Evolutionary conservation across 2,113 vertebrate species (phyloP), one percentile per base, ranked within the genome.

Genomic region (Rhodinocichla rosea): DNA sequence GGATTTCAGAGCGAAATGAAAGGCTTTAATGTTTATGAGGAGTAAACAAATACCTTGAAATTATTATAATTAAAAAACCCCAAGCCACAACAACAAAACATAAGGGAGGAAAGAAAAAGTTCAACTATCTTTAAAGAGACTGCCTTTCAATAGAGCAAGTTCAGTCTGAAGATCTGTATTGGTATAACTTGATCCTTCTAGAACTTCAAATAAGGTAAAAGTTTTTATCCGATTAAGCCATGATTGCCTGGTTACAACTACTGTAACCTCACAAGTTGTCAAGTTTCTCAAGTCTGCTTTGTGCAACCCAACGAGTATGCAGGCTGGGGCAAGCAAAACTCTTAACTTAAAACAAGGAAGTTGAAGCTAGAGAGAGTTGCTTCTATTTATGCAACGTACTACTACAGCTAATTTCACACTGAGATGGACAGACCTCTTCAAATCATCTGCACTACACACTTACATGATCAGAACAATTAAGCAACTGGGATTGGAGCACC

Each of bases 1-100:
- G 37, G 37, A 84, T 68, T 85, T 55, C 33, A 69, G 37, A 90
- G 37, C 79, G 14, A 87, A 84, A 91, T 37, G 24, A 84, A 92
- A 84, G 40, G 27, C 49, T 75, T 84, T 55, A 75, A 60, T 53
- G n/a, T 59, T 91, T 81, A 45, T 24, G 12, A 73, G 11, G 24
- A 77, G 10, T 44, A 32, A 94, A 55, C 4, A 53, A 82, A 60
- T 79, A 63, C 44, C 47, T 79, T 79, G 6, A 71, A 77, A 68
- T 44, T 35, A 44, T 23, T 56, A 15, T 26, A 56, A 50, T 71
- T 87, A 13, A 45, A 74, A 52, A 62, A 7, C 1, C 4, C 24
- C n/a, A 42, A 57, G 26, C 6, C 16, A 32, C 15, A 26, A 33
- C 52, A 71, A 16, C 1, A 8, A 84, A 50, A 32, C 3, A 4